Evolutionary conservation across 2,888 invertebrate genomes (phyloP), one percentile per base, ranked within the genome.

Genomic region (Drosophila paracracens): DNA sequence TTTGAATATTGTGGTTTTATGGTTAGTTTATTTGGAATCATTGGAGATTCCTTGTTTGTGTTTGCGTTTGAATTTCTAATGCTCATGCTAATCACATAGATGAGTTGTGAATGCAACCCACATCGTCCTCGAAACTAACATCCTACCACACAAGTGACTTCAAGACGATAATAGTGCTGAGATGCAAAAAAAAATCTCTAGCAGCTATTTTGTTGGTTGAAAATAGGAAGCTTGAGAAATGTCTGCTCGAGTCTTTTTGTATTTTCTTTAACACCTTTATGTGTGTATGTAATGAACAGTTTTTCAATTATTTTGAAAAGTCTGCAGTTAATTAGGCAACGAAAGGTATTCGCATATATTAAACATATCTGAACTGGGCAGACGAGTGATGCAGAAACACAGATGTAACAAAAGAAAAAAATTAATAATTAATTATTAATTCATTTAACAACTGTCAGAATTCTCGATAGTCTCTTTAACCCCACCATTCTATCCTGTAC

Each of bases 391-490:
- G 21, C 50, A 7, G 10, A 65, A 36, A 31, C 2, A 35, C 13
- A 65, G n/a, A 52, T 60, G 27, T 38, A 13, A 29, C n/a, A 36
- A 59, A 38, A 54, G 74, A 46, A 43, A 4, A 4, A 21, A 62
- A 56, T 51, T 18, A 51, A 36, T 25, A 59, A 33, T 33, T 56
- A 66, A 72, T 74, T 72, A 60, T 40, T 38, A 59, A 65, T 72
- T 65, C 31, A 59, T 60, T 72, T 72, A 36, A 73, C 51, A 72
- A 56, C 74, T 73, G 58, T 29, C 25, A 5, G 36, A n/a, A 18
- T 4, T 18, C 31, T 16, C 3, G 2, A 2, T 4, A 13, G 3
- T 29, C 29, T 11, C n/a, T 40, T 29, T 51, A 0, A 8, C 21
- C 27, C 11, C 2, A 7, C 7, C 16, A 5, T 13, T 25, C 18